phyloP scores from a whole-genome alignment of 2,888 invertebrate species.

The Byasa hedistus region DNA sequence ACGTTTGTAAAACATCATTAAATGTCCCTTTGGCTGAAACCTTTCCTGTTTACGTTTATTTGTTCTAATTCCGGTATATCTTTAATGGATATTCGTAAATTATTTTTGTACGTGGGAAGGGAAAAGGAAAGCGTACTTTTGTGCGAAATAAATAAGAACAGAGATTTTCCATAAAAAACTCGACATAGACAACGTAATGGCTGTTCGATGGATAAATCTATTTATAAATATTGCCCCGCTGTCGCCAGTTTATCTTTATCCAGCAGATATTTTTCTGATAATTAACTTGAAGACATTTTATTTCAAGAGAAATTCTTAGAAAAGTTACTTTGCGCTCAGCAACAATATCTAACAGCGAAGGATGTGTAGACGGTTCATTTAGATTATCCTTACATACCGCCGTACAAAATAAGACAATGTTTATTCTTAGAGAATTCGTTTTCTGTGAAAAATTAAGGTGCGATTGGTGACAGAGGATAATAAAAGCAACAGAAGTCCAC shows the following conservation, averaged over 20 bases:
- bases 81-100: background rate
- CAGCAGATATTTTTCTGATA: background rate
- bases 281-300: background rate
- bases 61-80: background rate
- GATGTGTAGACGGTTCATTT: background rate
- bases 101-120: background rate
- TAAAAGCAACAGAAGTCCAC: too few relatives aligned
- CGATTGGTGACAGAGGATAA: too few relatives aligned
- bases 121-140: background rate
- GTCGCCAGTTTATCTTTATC: background rate
- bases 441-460: too few relatives aligned
- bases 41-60: background rate
- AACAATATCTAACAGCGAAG: background rate
- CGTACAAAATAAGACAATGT: too few relatives aligned
- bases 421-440: too few relatives aligned
- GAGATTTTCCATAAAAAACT: background rate
- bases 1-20: background rate
- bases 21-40: background rate
- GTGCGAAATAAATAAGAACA: background rate
- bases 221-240: background rate
- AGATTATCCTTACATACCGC: too few relatives aligned
- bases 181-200: background rate
- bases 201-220: background rate
- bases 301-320: background rate
- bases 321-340: background rate